These are phyloP conservation scores for Melitaea athalia DNA, from an alignment of 2,888 invertebrate species.

Conservation along the genomic window DNA sequence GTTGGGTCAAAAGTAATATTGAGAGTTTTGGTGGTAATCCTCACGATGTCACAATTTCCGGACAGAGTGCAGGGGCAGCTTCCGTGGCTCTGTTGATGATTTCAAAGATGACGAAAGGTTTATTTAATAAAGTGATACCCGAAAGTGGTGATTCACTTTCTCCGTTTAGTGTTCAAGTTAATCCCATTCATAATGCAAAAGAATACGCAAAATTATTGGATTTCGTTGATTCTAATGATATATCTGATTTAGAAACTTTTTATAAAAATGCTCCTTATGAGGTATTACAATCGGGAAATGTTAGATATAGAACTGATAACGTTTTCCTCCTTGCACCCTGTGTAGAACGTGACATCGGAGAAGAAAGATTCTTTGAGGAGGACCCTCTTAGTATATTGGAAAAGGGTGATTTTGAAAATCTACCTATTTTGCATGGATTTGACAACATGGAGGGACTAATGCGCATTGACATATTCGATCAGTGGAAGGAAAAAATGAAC, in stretches of 20 bases:
- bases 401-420: conserved; percentile 48
- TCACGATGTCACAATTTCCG: conserved; percentile 54
- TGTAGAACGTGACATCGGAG: conserved; percentile 48
- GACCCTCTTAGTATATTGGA: conserved; percentile 52
- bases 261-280: conserved; percentile 52
- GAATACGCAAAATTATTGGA: conserved; percentile 50
- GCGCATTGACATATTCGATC: conserved; percentile 42
- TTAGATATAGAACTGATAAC: conserved; percentile 40
- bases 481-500: conserved; percentile 55
- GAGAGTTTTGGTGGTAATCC: conserved; percentile 54
- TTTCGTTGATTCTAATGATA: conserved; percentile 49
- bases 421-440: conserved; percentile 56
- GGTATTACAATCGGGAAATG: conserved; percentile 40
- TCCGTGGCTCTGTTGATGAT: conserved; percentile 57
- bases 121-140: conserved; percentile 58
- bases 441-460: conserved; percentile 52
- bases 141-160: conserved; percentile 55
- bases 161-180: conserved; percentile 49
- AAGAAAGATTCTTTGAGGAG: conserved; percentile 51
- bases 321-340: conserved; percentile 47
- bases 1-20: conserved; percentile 53
- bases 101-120: conserved; percentile 50
- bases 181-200: conserved; percentile 57
- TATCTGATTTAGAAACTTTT: conserved; percentile 54
- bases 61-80: conserved; percentile 60